A percentile compares a stretch with the other conserved stretches of the same genome.
These are phyloP conservation scores for Holothuria glaberrima DNA, from an alignment of 35 echinoderm and acorn worm genomes.

Conservation along the genomic window DNA sequence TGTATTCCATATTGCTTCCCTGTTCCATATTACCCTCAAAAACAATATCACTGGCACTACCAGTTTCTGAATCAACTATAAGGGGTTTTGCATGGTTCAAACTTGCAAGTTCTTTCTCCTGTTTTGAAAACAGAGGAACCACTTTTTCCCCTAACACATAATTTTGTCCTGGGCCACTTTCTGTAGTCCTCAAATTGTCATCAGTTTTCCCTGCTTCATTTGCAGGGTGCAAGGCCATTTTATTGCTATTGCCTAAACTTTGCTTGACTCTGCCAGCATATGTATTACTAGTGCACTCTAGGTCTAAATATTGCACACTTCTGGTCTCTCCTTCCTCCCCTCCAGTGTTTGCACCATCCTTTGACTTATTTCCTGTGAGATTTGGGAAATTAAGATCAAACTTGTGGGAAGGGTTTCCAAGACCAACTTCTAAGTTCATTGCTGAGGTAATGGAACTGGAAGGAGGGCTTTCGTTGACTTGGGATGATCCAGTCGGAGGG, in stretches of 20 bases:
- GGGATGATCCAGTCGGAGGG: neutral
- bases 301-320: conserved; percentile 60
- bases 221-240: neutral
- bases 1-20: neutral
- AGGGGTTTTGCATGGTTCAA: neutral
- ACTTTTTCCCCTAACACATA: neutral
- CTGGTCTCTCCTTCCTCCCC: neutral
- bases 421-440: conserved; percentile 48
- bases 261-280: conserved; percentile 49
- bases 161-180: neutral
- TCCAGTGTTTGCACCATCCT: neutral
- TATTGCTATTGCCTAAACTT: conserved; percentile 18
- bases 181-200: conserved; percentile 18
- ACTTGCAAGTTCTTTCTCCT: neutral
- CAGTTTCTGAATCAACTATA: neutral
- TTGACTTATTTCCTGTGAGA: neutral
- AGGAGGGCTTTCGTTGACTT: neutral
- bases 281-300: conserved; percentile 16
- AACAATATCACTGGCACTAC: neutral
- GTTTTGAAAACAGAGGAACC: neutral
- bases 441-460: conserved; percentile 12
- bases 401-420: neutral
- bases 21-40: neutral
- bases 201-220: neutral
- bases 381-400: conserved; percentile 39